These are phyloP conservation scores for Diachasma alloeum DNA, from an alignment of 1,140 invertebrate species.

Conservation along the genomic window DNA sequence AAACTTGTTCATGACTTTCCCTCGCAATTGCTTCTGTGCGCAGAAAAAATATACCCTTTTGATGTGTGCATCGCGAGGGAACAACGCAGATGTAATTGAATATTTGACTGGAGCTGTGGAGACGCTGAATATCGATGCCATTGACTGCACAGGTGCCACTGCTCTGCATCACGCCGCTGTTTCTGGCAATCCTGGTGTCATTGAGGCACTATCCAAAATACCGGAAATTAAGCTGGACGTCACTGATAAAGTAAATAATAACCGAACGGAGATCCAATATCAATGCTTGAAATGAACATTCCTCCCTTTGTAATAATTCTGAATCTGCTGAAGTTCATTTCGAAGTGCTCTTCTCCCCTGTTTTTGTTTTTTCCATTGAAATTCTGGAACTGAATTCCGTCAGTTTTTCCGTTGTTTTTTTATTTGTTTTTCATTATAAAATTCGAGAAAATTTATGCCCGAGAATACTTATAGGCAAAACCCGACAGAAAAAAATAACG, in stretches of 20 bases:
- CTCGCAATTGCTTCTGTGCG: constrained; percentile 18
- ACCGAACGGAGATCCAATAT: background rate
- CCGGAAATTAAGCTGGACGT: constrained; percentile 69
- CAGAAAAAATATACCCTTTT: constrained; percentile 76
- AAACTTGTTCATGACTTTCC: no score
- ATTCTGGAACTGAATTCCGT: no score
- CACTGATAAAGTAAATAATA: constrained; percentile 63
- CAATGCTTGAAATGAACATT: background rate
- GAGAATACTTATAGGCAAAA: no score
- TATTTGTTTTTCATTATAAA: no score
- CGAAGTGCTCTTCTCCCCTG: no score
- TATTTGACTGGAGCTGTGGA: constrained; percentile 72
- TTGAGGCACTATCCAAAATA: constrained; percentile 70
- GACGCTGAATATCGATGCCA: constrained; percentile 71
- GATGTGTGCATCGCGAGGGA: constrained; percentile 75
- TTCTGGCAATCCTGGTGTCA: constrained; percentile 64
- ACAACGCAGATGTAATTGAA: constrained; percentile 69
- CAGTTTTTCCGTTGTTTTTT: no score
- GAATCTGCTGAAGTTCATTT: no score
- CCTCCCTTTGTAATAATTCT: background rate
- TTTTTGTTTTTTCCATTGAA: no score
- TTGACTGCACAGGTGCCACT: constrained; percentile 64
- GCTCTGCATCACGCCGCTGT: constrained; percentile 64
- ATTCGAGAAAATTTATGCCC: no score
- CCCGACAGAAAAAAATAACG: no score